Base-by-base conservation (phyloP, 2,888 invertebrate genomes). In the Onthophagus sagittarius region DNA sequence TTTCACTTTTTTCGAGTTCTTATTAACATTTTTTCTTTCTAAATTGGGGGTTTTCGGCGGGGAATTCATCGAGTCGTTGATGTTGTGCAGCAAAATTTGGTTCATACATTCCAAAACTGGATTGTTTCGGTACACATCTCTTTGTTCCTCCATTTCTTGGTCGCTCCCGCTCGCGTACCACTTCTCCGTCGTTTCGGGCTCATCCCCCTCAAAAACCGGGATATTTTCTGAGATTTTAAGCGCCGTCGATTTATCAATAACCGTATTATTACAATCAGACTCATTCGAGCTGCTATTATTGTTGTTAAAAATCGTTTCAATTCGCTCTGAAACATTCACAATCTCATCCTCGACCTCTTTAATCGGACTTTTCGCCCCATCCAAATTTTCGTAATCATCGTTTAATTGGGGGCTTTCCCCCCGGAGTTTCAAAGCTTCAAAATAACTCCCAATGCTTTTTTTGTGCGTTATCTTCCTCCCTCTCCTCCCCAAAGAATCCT, bases 21-120 rank as follows among this genome's bases (percentile, higher is more conserved):
- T 83, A 53, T 53, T 53, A 13, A 74, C 70, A 1, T 77, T 74
- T 77, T 84, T 84, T 32, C 84, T 77, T 73, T 85, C 85, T 14
- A 83, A 77, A 15, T 81, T 83, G 5, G 86, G 85, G 5, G 84
- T 84, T 81, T 86, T 85, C 23, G 23, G 2, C 23, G 23, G 2
- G 2, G 23, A 23, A 23, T 80, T 82, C 63, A 83, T 78, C 0
- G 81, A 73, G 74, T 89, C 89, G 75, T 88, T 88, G 79, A 88
- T 88, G 82, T 94, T 94, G 79, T 94, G 92, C 33, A 95, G 85
- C 62, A 95, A 85, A 79, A 95, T 95, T 85, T 93, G 94, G 86
- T 94, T 94, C 77, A 95, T 94, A 81, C 94, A 94, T 84, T 95
- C 94, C 70, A 95, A 85, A 5, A 95, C 94, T 0, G 94, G 94